phyloP scores from a whole-genome alignment of 2,113 vertebrate genomes.

The Ceyx melanurus region DNA sequence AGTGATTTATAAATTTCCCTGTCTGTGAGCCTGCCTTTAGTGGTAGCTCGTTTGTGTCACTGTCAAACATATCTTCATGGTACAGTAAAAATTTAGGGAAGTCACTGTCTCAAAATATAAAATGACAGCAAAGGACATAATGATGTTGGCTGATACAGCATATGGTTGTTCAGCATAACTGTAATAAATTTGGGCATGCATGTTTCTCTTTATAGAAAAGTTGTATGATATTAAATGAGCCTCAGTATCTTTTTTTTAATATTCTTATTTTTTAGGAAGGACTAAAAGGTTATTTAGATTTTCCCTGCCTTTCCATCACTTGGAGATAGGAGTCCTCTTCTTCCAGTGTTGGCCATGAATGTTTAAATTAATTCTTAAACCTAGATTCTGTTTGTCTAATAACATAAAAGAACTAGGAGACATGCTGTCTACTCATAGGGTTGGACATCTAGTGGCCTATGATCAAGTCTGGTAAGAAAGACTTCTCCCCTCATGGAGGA shows the following conservation, averaged over 20 bases:
- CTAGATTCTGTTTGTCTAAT: background rate
- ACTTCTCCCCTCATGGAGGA: background rate
- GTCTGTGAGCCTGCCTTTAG: background rate
- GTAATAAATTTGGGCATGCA: background rate
- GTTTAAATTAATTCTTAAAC: background rate
- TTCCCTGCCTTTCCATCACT: background rate
- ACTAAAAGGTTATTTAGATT: background rate
- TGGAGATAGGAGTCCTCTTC: background rate
- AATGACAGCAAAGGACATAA: conserved; percentile 20
- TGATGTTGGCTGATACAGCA: background rate
- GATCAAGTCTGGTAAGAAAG: background rate
- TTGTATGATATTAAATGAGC: background rate
- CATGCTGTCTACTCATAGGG: fast-evolving
- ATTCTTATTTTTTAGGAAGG: background rate
- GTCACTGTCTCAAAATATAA: conserved; percentile 10
- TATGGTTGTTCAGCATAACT: background rate
- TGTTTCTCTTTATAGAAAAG: background rate
- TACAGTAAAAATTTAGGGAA: background rate
- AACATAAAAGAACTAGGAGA: background rate
- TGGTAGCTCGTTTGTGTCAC: background rate
- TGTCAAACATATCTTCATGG: conserved; percentile 12
- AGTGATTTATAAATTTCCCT: conserved; percentile 17
- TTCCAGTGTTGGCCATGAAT: background rate
- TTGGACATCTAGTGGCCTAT: background rate
- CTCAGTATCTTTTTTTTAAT: too few species aligned